Conservation (phyloP, 2,797 vertebrate species). For the Girardinus metallicus region DNA sequence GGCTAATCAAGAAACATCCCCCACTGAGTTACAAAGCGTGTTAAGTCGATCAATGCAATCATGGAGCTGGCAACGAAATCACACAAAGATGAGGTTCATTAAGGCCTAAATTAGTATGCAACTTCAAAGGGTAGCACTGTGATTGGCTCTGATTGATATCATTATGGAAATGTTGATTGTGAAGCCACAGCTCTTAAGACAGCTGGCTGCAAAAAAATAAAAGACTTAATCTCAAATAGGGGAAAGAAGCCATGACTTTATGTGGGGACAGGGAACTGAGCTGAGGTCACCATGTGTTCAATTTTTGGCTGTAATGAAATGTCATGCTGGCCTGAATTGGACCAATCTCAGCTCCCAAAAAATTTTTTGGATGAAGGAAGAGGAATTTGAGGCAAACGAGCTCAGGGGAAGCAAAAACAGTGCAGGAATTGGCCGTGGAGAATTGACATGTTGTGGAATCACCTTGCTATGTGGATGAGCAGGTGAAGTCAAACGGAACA, state of each 20-base stretch:
- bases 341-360: constrained; percentile 45
- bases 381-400: constrained; percentile 69
- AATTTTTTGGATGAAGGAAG: constrained; percentile 62
- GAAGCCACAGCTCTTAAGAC: constrained; percentile 40
- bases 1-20: constrained; percentile 60
- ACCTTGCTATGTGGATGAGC: constrained; percentile 52
- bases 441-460: constrained; percentile 54
- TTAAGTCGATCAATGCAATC: constrained; percentile 73
- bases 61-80: constrained; percentile 53
- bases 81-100: constrained; percentile 54
- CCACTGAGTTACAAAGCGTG: constrained; percentile 52
- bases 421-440: constrained; percentile 46
- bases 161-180: constrained; percentile 66
- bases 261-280: constrained; percentile 30
- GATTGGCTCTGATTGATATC: constrained; percentile 75
- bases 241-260: constrained; percentile 47
- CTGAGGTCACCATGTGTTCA: constrained; percentile 65
- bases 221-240: constrained; percentile 20
- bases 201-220: constrained; percentile 28
- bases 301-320: constrained; percentile 69
- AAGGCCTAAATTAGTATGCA: constrained; percentile 61
- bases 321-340: constrained; percentile 53
- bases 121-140: constrained; percentile 49
- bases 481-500: constrained; percentile 38
- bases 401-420: constrained; percentile 49